Evolutionary conservation across 2,113 vertebrate genomes (phyloP).

Genomic region (Antennarius striatus): DNA sequence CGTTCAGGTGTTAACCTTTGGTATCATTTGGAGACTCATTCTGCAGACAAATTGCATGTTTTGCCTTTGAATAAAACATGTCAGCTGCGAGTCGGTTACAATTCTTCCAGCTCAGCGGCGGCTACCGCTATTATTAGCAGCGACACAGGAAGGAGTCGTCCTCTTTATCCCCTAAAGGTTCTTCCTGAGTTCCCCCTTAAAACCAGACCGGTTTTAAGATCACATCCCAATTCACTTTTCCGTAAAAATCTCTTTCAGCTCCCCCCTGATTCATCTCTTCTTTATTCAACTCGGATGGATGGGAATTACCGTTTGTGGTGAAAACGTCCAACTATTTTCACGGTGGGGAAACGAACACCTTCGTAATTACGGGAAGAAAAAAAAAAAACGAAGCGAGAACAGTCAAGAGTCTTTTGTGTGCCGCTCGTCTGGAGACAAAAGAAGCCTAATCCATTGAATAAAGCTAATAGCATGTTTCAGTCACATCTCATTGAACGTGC

Average conservation of each 20-base stretch:
- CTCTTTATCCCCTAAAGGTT: background rate
- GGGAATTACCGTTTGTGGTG: constrained; percentile 4
- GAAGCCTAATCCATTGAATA: constrained; percentile 67
- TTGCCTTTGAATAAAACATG: constrained; percentile 12
- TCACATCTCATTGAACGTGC: constrained; percentile 47
- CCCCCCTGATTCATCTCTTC: background rate
- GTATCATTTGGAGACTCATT: constrained; percentile 6
- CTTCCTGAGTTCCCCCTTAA: background rate
- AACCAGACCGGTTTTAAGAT: constrained; percentile 11
- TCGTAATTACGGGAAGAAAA: constrained; percentile 38
- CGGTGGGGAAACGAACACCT: constrained; percentile 12
- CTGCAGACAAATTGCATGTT: background rate
- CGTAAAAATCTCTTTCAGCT: background rate
- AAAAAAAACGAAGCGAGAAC: constrained; percentile 22
- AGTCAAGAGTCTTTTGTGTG: constrained; percentile 31
- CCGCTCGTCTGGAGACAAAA: constrained; percentile 56
- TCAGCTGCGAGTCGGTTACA: background rate
- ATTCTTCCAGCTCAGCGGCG: constrained; percentile 1
- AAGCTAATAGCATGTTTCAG: constrained; percentile 70
- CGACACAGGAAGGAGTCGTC: background rate
- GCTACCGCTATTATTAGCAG: constrained; percentile 10
- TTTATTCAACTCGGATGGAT: constrained; percentile 2
- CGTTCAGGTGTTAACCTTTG: background rate
- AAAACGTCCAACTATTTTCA: constrained; percentile 23
- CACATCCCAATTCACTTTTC: background rate